Base-by-base conservation (phyloP, 1,140 invertebrate species). In the Brachionus manjavacas region DNA sequence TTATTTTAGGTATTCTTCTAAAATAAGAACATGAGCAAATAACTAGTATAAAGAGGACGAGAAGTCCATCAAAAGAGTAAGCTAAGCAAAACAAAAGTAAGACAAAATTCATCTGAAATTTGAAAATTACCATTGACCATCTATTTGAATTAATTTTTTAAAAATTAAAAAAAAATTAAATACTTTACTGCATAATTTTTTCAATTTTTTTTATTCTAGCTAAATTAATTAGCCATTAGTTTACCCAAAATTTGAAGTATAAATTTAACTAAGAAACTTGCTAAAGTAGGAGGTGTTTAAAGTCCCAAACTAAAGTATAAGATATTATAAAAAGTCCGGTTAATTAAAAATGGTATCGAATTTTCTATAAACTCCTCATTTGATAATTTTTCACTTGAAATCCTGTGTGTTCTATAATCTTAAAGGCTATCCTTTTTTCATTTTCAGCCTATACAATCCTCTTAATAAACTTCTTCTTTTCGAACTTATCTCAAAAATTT, bases 11-110 rank as follows among this genome's bases (percentile, higher is more conserved):
- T 9, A 90, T 87, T 84, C 88, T 78, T 83, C 87, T 86, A 86
- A 90, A 87, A 72, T 90, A 90, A 4, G 88, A 88, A 87, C 88
- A 89, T 8, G 89, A 89, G 85, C 88, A 89, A 9, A 90, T 87
- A 3, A 89, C 85, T 8, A 90, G 78, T 16, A 90, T 83, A 28
- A 87, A 86, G 52, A 89, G 87, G 25, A 89, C 87, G 23, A 89
- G 64, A 28, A 89, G 84, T 4, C 89, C 89, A 85, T 90, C 89
- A 87, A 90, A 89, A 7, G 89, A 89, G 78, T 89, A 90, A 35
- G 87, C 89, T 89, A 4, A 7, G n/a, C n/a, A 72, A 20, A 31
- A 35, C 3, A 7, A 35, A 35, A 35, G n/a, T n/a, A 6, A 35
- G 31, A 35, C 4, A 7, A 35, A 35, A 35, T 35, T 35, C 31